Evolutionary conservation across 2,888 invertebrate species (phyloP).

Genomic region (Hyalella azteca): DNA sequence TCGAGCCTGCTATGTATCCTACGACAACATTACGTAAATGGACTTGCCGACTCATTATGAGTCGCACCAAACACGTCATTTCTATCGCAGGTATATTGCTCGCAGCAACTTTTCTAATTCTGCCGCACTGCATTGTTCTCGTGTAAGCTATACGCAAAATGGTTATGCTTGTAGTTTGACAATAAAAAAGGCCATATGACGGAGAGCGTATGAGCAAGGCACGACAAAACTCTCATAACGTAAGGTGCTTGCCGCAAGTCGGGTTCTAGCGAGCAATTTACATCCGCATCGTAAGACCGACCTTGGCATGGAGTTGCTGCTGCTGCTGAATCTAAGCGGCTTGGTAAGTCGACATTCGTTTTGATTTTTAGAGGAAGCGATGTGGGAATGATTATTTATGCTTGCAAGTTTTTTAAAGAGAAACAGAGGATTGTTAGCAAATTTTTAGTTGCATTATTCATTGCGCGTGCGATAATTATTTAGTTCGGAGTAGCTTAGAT

Average conservation of each 20-base stretch:
- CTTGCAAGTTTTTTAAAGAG: no score
- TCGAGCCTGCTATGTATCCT: neutral
- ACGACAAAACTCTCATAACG: conserved; percentile 16
- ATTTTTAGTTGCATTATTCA: no score
- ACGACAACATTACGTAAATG: neutral
- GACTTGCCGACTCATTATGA: neutral
- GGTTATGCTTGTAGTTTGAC: conserved; percentile 22
- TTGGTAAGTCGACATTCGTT: no score
- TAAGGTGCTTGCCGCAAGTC: neutral
- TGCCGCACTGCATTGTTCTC: neutral
- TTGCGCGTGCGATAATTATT: no score
- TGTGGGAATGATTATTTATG: no score
- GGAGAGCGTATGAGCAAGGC: neutral
- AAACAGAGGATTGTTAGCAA: no score
- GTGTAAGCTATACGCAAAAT: conserved; percentile 11
- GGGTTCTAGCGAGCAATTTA: neutral
- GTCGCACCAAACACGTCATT: neutral
- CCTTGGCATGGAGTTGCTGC: no score
- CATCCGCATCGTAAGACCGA: no score
- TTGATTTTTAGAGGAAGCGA: no score
- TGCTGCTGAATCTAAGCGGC: no score
- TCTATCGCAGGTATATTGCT: neutral
- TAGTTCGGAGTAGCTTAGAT: no score
- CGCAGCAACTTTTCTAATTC: conserved; percentile 12
- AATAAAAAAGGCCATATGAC: conserved; percentile 6